A percentile compares a stretch with the other conserved stretches of the same genome.
These are phyloP conservation scores for Drosophila sproati DNA, from an alignment of 1,140 invertebrate genomes.

Conservation along the genomic window DNA sequence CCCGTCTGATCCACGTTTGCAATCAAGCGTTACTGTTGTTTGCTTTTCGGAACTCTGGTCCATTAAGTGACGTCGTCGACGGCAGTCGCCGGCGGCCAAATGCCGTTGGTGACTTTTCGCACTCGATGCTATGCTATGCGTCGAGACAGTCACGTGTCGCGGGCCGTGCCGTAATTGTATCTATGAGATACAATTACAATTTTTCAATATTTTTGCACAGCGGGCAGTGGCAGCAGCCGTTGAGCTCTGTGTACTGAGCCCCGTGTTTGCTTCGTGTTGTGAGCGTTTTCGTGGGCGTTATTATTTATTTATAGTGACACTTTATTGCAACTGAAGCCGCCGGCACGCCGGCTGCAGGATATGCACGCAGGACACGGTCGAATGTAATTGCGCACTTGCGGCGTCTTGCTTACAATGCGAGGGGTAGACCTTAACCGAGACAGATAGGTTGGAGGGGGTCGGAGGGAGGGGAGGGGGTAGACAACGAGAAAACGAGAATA, in stretches of 20 bases:
- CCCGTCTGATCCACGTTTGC: conserved; percentile 56
- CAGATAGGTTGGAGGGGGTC: too few relatives aligned
- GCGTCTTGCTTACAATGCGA: conserved; percentile 56
- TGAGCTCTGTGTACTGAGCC: neutral
- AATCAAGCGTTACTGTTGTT: conserved; percentile 80
- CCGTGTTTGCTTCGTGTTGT: neutral
- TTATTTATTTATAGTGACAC: conserved; percentile 83
- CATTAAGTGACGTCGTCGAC: conserved; percentile 64
- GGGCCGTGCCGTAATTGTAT: conserved; percentile 72
- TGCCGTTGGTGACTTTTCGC: conserved; percentile 63
- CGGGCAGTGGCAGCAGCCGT: conserved; percentile 35
- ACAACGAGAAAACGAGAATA: conserved; percentile 59
- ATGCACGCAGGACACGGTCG: conserved; percentile 68
- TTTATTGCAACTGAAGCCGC: conserved; percentile 67
- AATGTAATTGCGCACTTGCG: conserved; percentile 79
- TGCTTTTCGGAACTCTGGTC: conserved; percentile 80
- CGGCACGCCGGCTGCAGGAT: conserved; percentile 68
- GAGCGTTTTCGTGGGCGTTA: conserved; percentile 72
- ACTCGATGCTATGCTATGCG: conserved; percentile 51
- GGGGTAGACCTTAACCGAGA: neutral
- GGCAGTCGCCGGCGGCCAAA: conserved; percentile 39
- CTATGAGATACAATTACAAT: conserved; percentile 83
- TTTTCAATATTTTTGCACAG: conserved; percentile 82
- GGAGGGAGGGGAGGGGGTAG: neutral
- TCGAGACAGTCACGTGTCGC: conserved; percentile 65